Evolutionary conservation across 1,140 invertebrate genomes (phyloP).

Genomic region (Drosophila parabipectinata): DNA sequence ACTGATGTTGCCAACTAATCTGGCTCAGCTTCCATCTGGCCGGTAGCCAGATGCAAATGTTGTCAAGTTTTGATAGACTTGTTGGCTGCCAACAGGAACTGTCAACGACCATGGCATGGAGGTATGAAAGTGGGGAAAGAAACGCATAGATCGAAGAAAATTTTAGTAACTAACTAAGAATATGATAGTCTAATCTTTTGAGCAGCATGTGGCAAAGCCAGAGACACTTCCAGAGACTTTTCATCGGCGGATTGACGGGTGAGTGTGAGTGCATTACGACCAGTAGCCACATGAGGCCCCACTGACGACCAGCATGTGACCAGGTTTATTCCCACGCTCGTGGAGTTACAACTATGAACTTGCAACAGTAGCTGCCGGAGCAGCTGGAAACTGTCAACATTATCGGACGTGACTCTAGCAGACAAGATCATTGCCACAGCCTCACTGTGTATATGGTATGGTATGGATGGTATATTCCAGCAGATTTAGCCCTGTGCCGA

Average conservation of each 20-base stretch:
- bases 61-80: constrained; percentile 74
- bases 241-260: neutral
- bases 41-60: constrained; percentile 59
- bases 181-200: neutral
- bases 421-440: constrained; percentile 76
- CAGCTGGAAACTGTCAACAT: constrained; percentile 70
- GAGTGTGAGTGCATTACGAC: constrained; percentile 25
- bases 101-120: constrained; percentile 41
- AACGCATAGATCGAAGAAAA: too few species aligned
- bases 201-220: neutral
- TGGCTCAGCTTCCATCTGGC: constrained; percentile 17
- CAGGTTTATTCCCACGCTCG: constrained; percentile 39
- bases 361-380: constrained; percentile 64
- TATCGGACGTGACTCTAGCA: constrained; percentile 70
- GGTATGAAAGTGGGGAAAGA: constrained; percentile 3
- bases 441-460: neutral
- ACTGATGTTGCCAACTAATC: constrained; percentile 18
- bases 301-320: constrained; percentile 18
- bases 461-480: neutral
- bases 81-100: constrained; percentile 72
- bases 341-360: constrained; percentile 6
- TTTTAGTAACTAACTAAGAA: too few species aligned
- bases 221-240: neutral
- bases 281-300: constrained; percentile 6
- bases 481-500: constrained; percentile 19